phyloP scores from a whole-genome alignment of 2,888 invertebrate genomes.

The Archips crataeganus region DNA sequence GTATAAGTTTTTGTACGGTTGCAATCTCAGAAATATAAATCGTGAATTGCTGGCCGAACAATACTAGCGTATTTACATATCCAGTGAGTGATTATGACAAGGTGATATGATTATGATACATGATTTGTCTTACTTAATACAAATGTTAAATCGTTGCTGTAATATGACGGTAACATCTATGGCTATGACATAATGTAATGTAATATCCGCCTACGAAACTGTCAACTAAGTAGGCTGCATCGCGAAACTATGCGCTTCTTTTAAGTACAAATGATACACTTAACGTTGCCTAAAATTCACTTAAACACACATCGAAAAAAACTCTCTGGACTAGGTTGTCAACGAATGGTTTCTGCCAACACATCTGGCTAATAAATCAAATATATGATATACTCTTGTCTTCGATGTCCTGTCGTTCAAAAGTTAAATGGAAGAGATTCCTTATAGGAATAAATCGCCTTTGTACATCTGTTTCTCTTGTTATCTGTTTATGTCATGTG shows the following conservation, averaged over 20 bases:
- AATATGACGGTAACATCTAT: background rate
- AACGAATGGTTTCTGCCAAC: too few species aligned
- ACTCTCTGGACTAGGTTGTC: too few species aligned
- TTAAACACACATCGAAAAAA: background rate
- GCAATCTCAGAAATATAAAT: too few species aligned
- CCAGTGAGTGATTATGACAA: background rate
- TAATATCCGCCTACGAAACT: constrained; percentile 5
- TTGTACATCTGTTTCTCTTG: too few species aligned
- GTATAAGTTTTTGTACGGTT: too few species aligned
- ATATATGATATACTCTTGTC: too few species aligned
- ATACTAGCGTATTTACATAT: constrained; percentile 2
- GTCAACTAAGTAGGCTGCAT: constrained; percentile 1
- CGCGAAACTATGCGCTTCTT: background rate
- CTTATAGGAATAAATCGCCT: too few species aligned
- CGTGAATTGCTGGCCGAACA: background rate
- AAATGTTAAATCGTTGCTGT: background rate
- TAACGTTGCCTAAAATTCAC: background rate
- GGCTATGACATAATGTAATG: constrained; percentile 1
- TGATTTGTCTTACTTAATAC: background rate
- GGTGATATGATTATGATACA: constrained; percentile 1
- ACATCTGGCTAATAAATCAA: too few species aligned
- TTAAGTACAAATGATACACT: background rate
- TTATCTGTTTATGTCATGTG: too few species aligned
- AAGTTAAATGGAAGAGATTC: too few species aligned
- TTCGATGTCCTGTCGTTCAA: too few species aligned